These are phyloP conservation scores for Liolophura sinensis DNA, from an alignment of 1,140 invertebrate species.

Conservation along the genomic window DNA sequence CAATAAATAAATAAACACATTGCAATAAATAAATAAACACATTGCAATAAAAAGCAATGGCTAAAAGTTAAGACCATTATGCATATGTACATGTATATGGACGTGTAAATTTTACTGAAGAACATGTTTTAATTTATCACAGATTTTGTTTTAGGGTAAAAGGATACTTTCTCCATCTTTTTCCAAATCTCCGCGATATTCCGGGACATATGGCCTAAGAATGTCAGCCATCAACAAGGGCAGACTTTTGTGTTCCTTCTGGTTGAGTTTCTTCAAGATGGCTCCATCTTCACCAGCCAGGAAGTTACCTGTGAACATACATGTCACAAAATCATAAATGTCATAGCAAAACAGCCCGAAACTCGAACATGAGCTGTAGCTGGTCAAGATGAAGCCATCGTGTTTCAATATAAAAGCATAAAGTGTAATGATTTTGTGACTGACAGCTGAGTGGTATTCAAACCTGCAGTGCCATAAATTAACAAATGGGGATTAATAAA, in stretches of 20 bases:
- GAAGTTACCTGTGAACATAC: constrained; percentile 75
- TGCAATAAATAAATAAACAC: too few species aligned
- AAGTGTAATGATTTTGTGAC: too few species aligned
- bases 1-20: too few species aligned
- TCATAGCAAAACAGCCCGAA: background rate
- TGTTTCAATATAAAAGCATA: too few species aligned
- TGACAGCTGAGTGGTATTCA: too few species aligned
- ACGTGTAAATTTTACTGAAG: constrained; percentile 1
- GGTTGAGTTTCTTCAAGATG: constrained; percentile 89
- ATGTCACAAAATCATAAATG: background rate
- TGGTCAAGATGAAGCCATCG: too few species aligned
- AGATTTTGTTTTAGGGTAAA: constrained; percentile 47
- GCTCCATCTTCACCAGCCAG: constrained; percentile 89
- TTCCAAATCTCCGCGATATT: constrained; percentile 81
- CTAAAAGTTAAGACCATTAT: background rate
- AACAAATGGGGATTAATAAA: too few species aligned
- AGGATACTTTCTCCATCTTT: constrained; percentile 79
- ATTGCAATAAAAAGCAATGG: too few species aligned
- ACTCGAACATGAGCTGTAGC: too few species aligned
- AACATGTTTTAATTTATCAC: constrained; percentile 1
- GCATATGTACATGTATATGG: background rate
- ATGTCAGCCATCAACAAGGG: constrained; percentile 81
- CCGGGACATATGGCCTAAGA: constrained; percentile 84
- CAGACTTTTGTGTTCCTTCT: constrained; percentile 86
- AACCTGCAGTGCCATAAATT: too few species aligned